These are phyloP conservation scores for Isurus oxyrinchus DNA, from an alignment of 2,113 vertebrate species.

Conservation along the genomic window DNA sequence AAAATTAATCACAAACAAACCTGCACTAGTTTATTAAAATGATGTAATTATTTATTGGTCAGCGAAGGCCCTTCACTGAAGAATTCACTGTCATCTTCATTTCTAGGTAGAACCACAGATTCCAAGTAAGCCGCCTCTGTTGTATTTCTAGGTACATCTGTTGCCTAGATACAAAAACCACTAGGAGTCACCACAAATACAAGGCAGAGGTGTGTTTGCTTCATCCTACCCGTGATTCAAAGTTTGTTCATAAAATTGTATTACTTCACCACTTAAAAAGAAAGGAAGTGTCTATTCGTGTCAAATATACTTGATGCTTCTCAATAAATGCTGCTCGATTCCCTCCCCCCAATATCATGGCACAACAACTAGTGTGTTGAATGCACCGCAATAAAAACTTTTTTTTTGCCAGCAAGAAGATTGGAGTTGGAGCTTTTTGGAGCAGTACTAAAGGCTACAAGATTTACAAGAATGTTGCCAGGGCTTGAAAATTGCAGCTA, in stretches of 20 bases:
- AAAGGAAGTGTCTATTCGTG: background rate
- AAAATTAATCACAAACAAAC: background rate
- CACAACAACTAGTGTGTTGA: background rate
- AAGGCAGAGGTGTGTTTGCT: constrained; percentile 42
- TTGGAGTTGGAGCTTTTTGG: background rate
- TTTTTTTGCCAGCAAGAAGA: background rate
- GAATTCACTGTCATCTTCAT: constrained; percentile 29
- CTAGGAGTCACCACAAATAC: constrained; percentile 43
- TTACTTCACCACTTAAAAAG: constrained; percentile 17
- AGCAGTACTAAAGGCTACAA: background rate
- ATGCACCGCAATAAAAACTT: background rate
- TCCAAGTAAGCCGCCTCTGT: constrained; percentile 41
- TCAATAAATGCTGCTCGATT: background rate
- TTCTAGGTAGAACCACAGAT: constrained; percentile 66
- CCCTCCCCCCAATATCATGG: background rate
- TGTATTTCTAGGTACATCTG: constrained; percentile 64
- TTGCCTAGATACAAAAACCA: constrained; percentile 45
- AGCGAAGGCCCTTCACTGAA: background rate
- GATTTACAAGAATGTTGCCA: too few relatives aligned
- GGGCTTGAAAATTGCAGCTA: too few relatives aligned
- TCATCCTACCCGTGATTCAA: constrained; percentile 21
- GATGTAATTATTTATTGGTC: too few relatives aligned
- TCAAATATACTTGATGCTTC: background rate
- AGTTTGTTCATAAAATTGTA: constrained; percentile 40
- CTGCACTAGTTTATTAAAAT: background rate